Evolutionary conservation across 2,113 vertebrate genomes (phyloP), one percentile per base, ranked within the genome.

Genomic region (Rhabdomys dilectus): DNA sequence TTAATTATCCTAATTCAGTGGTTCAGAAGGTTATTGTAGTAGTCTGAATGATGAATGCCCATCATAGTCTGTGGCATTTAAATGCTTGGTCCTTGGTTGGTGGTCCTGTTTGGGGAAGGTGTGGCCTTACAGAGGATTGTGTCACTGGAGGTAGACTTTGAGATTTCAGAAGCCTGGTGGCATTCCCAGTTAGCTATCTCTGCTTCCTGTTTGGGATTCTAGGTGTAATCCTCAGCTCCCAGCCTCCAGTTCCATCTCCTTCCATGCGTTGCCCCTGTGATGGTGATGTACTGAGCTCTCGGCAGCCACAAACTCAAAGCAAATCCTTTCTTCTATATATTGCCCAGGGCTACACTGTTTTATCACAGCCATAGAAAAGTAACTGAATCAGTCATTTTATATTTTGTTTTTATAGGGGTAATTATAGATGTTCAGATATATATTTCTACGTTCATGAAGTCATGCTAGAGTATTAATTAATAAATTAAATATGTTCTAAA

Each of bases 401-500:
- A 64, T 85, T 91, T 91, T 92, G 36, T 86, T 95, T 70, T 53
- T 58, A n/a, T 39, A 1, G 29, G 34, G 39, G 1, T 62, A 95
- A 42, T 93, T 26, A 75, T 22, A 87, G 66, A 42, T 96, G 36
- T 94, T 92, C 76, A 72, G 34, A 68, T 72, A 87, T 84, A 4
- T 70, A 56, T 89, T 94, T 77, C 80, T 87, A 11, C 89, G 85
- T 90, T n/a, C 94, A 68, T 94, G 34, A 29, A 90, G 45, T 62
- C 31, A 91, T 62, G 56, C 56, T 31, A 12, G 42, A 90, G 31
- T 73, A 3, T 2, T 75, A n/a, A n/a, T n/a, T n/a, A n/a, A n/a
- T n/a, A 95, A 64, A 22, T 87, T 62, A 96, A 64, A 19, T 86
- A 34, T 88, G 78, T 95, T 72, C 72, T 93, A 81, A 93, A 51